A percentile compares a stretch with the other conserved stretches of the same genome.
phyloP scores from a whole-genome alignment of 2,888 invertebrate species.

The Clitarchus hookeri region DNA sequence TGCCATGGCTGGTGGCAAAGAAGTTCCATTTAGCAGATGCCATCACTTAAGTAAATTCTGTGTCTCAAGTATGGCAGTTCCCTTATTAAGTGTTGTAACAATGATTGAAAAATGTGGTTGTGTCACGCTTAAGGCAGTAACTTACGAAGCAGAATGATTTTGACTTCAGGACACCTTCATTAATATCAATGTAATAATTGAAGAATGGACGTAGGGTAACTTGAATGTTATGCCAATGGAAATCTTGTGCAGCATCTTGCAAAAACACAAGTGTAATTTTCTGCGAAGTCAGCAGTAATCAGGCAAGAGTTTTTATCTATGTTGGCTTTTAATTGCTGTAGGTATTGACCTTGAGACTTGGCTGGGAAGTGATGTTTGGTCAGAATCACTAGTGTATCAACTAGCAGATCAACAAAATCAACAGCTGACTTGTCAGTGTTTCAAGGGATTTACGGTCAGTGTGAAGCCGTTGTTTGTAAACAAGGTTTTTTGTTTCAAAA shows the following conservation, averaged over 20 bases:
- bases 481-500: neutral
- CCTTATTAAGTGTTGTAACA: neutral
- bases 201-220: conserved; percentile 30
- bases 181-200: conserved; percentile 12
- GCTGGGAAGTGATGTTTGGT: neutral
- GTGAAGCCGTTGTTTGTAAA: neutral
- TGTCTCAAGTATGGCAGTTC: conserved; percentile 16
- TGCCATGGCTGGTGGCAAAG: conserved; percentile 20
- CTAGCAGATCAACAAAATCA: conserved; percentile 11
- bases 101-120: conserved; percentile 11
- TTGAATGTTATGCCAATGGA: conserved; percentile 32
- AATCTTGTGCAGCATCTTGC: conserved; percentile 33
- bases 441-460: neutral
- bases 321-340: neutral
- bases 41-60: conserved; percentile 18
- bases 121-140: conserved; percentile 5
- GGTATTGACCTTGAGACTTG: neutral
- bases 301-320: neutral
- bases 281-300: conserved; percentile 30
- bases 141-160: neutral
- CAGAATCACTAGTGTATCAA: neutral
- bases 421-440: neutral
- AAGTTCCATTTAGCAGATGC: neutral
- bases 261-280: conserved; percentile 31
- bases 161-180: neutral